These are phyloP conservation scores for Gordius sp. DNA, from an alignment of 2,888 invertebrate genomes.

Conservation along the genomic window DNA sequence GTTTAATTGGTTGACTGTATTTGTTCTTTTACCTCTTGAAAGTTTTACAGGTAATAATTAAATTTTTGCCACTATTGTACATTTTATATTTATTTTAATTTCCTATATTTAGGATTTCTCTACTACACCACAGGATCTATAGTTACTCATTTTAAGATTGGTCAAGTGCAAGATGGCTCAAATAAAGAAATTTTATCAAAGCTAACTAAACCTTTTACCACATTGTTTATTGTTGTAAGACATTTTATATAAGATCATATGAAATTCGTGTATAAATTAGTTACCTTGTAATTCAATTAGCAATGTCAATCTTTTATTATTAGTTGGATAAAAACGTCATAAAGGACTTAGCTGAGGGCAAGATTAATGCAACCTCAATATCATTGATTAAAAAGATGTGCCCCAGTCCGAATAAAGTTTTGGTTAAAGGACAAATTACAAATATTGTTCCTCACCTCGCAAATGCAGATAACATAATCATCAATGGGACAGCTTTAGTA, in stretches of 20 bases:
- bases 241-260: too few species aligned
- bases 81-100: constrained; percentile 4
- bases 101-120: not conserved
- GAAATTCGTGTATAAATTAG: too few species aligned
- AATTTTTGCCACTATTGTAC: not conserved
- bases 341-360: not conserved
- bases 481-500: too few species aligned
- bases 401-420: too few species aligned
- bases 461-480: too few species aligned
- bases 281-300: not conserved
- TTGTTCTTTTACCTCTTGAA: constrained; percentile 33
- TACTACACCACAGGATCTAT: not conserved
- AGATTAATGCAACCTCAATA: not conserved
- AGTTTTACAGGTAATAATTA: constrained; percentile 25
- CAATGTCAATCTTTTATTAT: not conserved
- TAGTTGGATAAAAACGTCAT: not conserved
- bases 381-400: too few species aligned
- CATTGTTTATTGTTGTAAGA: constrained; percentile 28
- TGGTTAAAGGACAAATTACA: too few species aligned
- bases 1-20: constrained; percentile 35
- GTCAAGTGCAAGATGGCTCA: too few species aligned
- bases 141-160: too few species aligned
- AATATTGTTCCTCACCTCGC: too few species aligned
- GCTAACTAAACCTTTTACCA: constrained; percentile 31
- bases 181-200: constrained; percentile 29